These are phyloP conservation scores for Catharus fuscescens DNA, from an alignment of 2,113 vertebrate genomes.

Conservation along the genomic window DNA sequence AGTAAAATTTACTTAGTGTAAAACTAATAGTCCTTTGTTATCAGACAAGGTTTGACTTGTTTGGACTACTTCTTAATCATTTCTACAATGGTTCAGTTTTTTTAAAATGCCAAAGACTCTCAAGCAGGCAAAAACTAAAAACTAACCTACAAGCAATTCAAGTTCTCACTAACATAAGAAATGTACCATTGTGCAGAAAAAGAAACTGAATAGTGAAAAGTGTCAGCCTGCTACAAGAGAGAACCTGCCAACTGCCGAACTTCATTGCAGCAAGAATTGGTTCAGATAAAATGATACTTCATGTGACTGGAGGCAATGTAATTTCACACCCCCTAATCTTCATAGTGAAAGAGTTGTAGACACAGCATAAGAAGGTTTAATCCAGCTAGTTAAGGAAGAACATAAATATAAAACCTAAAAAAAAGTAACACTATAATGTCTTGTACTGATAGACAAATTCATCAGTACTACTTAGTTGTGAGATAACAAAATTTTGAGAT, in stretches of 20 bases:
- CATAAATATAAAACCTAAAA: neutral
- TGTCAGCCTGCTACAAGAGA: neutral
- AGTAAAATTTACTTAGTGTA: neutral
- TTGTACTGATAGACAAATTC: neutral
- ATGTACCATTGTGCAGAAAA: neutral
- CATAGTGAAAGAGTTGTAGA: neutral
- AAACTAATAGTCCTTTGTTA: neutral
- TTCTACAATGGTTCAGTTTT: neutral
- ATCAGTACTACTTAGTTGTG: neutral
- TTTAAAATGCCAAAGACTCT: neutral
- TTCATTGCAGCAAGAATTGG: neutral
- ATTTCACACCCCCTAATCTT: neutral
- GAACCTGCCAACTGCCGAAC: neutral
- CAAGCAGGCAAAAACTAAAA: neutral
- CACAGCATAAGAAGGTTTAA: neutral
- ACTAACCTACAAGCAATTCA: neutral
- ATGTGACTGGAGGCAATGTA: neutral
- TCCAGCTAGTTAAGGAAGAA: neutral
- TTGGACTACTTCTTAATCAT: neutral
- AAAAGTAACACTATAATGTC: neutral
- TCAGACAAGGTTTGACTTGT: neutral
- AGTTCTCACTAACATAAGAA: neutral
- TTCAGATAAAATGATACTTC: neutral
- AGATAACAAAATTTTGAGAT: neutral
- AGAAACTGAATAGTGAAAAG: neutral